Base-by-base conservation (phyloP, 2,797 vertebrate species). In the Amblyopsis hoosieri region DNA sequence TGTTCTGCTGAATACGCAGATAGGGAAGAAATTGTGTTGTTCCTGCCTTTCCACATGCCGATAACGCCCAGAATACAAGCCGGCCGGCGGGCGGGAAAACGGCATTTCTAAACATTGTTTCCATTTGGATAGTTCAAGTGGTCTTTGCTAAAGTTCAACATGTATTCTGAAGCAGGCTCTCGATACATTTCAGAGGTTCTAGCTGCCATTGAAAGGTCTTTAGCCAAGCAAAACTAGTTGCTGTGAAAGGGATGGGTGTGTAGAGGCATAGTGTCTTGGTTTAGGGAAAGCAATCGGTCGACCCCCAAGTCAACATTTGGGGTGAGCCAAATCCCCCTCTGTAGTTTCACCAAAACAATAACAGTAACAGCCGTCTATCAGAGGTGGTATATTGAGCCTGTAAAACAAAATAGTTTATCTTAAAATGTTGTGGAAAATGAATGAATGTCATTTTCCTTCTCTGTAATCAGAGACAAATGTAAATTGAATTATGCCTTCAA, bases 401-500 rank as follows among this genome's bases (percentile, higher is more conserved):
- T 76, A 0, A 12, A 86, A 85, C 72, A 67, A 84, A 73, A 81
- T 69, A 54, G 78, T 76, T 82, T 76, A 85, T 76, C 82, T 12
- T 23, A 11, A 17, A 17, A 79, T 71, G 78, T 67, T 33, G 64
- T 67, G 29, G 71, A 65, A 79, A 78, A 80, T 77, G 67, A 60
- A 45, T 61, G 52, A 86, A 83, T 72, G 54, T 74, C 50, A 57
- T 62, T 75, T 82, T 82, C 63, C 68, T n/a, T 66, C 69, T 61
- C 71, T 50, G 71, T 73, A 72, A 62, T 59, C 60, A 86, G 78
- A 87, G 78, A 76, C 69, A 75, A 84, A 88, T 85, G 84, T 76
- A 80, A 87, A 89, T 87, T 78, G 86, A 87, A 90, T 86, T 72
- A 79, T 81, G 88, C 79, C 82, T 80, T 85, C 83, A 82, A 79